Conservation (phyloP, 2,797 vertebrate species). For the Brachyalestes nurse region DNA sequence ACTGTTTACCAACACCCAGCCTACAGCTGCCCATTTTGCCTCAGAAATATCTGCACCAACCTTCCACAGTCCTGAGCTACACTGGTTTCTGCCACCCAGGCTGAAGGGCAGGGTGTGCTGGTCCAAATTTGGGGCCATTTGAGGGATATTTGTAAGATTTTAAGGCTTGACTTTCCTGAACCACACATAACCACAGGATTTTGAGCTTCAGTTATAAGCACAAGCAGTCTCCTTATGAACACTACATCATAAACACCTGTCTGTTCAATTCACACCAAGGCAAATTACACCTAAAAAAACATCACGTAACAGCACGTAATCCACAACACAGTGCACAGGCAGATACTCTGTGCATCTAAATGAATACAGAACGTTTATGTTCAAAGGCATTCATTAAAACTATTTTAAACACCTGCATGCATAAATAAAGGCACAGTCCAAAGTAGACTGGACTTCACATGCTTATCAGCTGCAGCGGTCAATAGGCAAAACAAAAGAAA, state of each 20-base stretch:
- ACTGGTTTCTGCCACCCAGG: background rate
- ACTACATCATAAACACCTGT: too few relatives aligned
- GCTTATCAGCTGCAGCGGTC: too few relatives aligned
- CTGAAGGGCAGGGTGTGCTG: background rate
- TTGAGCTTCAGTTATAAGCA: background rate
- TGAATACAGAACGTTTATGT: background rate
- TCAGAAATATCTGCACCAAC: constrained; percentile 3
- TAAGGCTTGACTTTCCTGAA: background rate
- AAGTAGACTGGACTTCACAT: too few relatives aligned
- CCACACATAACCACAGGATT: background rate
- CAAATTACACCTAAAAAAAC: background rate
- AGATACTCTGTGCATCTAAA: background rate
- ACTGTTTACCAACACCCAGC: constrained; percentile 88
- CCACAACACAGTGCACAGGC: background rate
- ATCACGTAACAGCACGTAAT: background rate
- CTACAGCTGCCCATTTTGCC: constrained; percentile 75
- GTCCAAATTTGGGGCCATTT: background rate
- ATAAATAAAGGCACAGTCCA: too few relatives aligned
- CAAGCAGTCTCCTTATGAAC: background rate
- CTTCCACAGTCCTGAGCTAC: background rate
- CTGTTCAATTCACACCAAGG: background rate
- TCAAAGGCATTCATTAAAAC: too few relatives aligned
- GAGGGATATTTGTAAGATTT: background rate
- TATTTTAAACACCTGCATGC: too few relatives aligned
- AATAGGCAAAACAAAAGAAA: background rate